Base-by-base conservation (phyloP, 2,888 invertebrate species). In the Leptinotarsa peninsularis region DNA sequence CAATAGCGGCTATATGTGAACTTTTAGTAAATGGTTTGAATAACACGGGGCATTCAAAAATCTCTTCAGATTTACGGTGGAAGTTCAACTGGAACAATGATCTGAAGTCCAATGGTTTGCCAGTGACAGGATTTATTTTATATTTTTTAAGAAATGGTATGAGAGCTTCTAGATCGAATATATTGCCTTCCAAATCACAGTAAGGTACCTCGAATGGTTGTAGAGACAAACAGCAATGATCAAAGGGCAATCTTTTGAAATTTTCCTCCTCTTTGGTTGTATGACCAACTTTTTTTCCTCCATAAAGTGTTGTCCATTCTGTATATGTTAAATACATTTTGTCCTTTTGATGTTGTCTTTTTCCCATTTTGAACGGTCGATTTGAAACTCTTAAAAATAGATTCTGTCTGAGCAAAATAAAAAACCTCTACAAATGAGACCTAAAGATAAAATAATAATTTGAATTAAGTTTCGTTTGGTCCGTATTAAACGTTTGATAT, bases 41-140 rank as follows among this genome's bases (percentile, higher is more conserved):
- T 33, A 98, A 89, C 4, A 98, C 97, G 0, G 98, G 98, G 83
- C 98, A 99, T 85, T 98, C 98, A 85, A 94, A 96, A 82, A 95
- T 92, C 4, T 91, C 94, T 81, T 95, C 93, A 67, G 91, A 88
- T 89, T 98, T 98, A 87, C 96, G 97, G 85, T 93, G 92, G 84
- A 99, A 97, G 82, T 95, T 95, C 49, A 99, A 88, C 85, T 97
- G 96, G 43, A 94, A 91, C 70, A 99, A 88, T 1, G 93, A 91
- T 87, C 97, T 98, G 0, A 94, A 89, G 81, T 96, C 95, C 79
- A 96, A 87, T 84, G 95, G 92, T 91, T 95, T 95, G 63, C 99
- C 99, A 49, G 96, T 96, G 0, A 97, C 95, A 43, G 99, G 99
- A 89, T 98, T 98, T 3, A 95, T 90, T 88, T 98, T 98, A 87